Percentiles rank a stretch among this genome's conserved stretches.
Evolutionary conservation across 2,888 invertebrate genomes (phyloP).

Genomic region (Lymantria monacha): DNA sequence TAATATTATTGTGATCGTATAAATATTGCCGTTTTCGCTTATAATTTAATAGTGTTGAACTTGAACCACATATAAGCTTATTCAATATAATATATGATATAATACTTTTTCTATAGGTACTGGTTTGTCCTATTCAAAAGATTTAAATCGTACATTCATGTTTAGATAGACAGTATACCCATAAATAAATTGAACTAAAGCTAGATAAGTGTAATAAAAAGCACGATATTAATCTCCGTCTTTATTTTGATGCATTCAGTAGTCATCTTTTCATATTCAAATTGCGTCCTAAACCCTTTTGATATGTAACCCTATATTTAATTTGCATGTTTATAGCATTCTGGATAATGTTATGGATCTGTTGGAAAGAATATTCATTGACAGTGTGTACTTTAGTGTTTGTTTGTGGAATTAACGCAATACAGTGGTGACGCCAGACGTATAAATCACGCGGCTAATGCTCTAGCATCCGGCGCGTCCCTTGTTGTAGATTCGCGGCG

Average conservation of each 20-base stretch:
- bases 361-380: constrained; percentile 42
- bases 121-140: too few relatives aligned
- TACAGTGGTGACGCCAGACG: constrained; percentile 68
- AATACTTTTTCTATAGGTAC: too few relatives aligned
- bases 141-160: too few relatives aligned
- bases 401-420: constrained; percentile 67
- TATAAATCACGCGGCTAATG: constrained; percentile 77
- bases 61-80: background rate
- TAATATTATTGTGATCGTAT: background rate
- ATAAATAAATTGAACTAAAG: background rate
- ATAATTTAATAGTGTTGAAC: too few relatives aligned
- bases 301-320: constrained; percentile 44
- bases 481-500: constrained; percentile 51
- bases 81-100: too few relatives aligned
- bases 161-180: background rate
- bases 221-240: constrained; percentile 5
- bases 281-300: constrained; percentile 49
- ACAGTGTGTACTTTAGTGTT: constrained; percentile 49
- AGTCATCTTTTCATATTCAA: constrained; percentile 52
- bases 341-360: constrained; percentile 37
- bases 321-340: constrained; percentile 60
- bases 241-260: constrained; percentile 19
- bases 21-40: background rate
- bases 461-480: constrained; percentile 74
- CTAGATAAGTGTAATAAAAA: background rate